phyloP scores from a whole-genome alignment of 2,797 vertebrate species.

The Rallus crepitans region DNA sequence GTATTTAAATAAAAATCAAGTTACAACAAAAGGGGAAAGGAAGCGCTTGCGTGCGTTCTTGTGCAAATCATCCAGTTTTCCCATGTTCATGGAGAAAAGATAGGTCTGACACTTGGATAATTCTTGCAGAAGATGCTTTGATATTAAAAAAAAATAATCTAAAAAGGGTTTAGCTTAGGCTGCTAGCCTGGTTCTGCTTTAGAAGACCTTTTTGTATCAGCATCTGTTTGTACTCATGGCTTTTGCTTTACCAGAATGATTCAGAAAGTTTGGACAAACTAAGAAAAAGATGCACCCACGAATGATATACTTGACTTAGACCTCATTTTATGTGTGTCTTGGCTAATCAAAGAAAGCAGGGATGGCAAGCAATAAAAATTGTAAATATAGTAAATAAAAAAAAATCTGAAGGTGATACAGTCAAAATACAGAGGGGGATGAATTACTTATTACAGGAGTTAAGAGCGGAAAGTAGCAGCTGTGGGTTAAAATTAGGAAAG shows the following conservation, averaged over 20 bases:
- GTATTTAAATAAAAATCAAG: constrained; percentile 73
- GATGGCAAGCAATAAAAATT: not conserved
- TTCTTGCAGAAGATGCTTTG: not conserved
- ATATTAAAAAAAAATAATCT: not conserved
- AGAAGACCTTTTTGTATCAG: not conserved
- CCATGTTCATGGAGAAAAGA: not conserved
- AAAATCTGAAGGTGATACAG: not conserved
- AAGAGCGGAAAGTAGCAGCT: not conserved
- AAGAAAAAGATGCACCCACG: not conserved
- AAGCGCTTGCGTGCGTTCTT: not conserved
- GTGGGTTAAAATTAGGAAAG: not conserved
- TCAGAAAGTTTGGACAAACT: not conserved
- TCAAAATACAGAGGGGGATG: not conserved
- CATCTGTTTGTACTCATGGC: not conserved
- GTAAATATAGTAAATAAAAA: not conserved
- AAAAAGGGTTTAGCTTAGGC: not conserved
- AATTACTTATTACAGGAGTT: not conserved
- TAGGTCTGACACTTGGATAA: not conserved
- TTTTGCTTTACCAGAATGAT: not conserved
- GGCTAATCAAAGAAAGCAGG: not conserved
- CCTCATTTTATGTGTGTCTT: not conserved
- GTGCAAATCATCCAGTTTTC: not conserved
- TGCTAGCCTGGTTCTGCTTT: not conserved
- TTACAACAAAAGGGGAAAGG: not conserved
- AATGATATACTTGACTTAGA: not conserved